Evolutionary conservation across 2,113 vertebrate genomes (phyloP).

Genomic region (Centropus bengalensis): DNA sequence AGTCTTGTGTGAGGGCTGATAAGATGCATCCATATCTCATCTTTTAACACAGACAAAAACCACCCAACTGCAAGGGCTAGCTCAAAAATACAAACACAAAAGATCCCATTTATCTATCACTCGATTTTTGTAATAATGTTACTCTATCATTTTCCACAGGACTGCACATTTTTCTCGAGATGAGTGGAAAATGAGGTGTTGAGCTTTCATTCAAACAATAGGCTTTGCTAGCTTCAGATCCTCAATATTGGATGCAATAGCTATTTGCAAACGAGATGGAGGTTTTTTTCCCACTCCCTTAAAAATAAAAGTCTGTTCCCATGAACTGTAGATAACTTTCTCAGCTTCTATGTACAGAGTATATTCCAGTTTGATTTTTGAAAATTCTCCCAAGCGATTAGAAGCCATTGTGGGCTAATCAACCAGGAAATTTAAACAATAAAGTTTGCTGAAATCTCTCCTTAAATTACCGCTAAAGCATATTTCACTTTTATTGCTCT

Average conservation of each 20-base stretch:
- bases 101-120: background rate
- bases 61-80: background rate
- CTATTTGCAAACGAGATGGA: background rate
- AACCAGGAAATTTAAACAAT: constrained; percentile 63
- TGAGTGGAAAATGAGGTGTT: constrained; percentile 11
- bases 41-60: background rate
- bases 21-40: background rate
- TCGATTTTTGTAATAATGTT: background rate
- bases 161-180: background rate
- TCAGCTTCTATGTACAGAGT: background rate
- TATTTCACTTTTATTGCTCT: constrained; percentile 49
- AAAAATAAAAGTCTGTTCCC: background rate
- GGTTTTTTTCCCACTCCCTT: background rate
- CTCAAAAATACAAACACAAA: background rate
- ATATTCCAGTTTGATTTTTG: constrained; percentile 36
- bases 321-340: constrained; percentile 4
- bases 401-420: constrained; percentile 60
- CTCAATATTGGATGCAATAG: background rate
- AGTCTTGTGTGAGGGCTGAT: background rate
- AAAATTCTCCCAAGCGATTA: constrained; percentile 44
- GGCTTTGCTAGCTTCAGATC: background rate
- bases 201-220: constrained; percentile 5
- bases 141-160: background rate
- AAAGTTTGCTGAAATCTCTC: constrained; percentile 45
- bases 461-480: constrained; percentile 13